Percentiles rank a stretch among this genome's conserved stretches.
Conservation (phyloP, 2,113 vertebrate genomes). For the Seriola dumerili region DNA sequence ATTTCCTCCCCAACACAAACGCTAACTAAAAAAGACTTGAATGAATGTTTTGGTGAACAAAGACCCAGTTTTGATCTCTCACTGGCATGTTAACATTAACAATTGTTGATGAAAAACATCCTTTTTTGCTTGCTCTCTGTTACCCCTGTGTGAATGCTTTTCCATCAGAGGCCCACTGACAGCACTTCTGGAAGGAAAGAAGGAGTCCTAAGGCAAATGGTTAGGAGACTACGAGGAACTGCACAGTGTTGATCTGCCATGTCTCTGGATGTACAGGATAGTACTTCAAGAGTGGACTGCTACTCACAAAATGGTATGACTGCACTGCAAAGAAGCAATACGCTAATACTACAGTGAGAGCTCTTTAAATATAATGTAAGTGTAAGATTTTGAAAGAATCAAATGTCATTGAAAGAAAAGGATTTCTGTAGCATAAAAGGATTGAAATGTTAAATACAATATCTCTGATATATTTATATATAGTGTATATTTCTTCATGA, state of each 20-base stretch:
- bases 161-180: conserved; percentile 49
- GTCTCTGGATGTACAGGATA: not conserved
- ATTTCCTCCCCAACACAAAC: conserved; percentile 5
- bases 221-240: conserved; percentile 28
- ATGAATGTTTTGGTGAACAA: conserved; percentile 45
- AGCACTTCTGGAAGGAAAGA: conserved; percentile 36
- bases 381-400: conserved; percentile 6
- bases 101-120: not conserved
- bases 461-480: not conserved
- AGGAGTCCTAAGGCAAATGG: conserved; percentile 44
- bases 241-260: conserved; percentile 18
- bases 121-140: conserved; percentile 30
- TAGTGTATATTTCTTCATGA: too few relatives aligned
- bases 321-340: not conserved
- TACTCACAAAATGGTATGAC: conserved; percentile 13
- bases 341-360: not conserved
- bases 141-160: conserved; percentile 27
- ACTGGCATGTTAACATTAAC: conserved; percentile 31
- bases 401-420: not conserved
- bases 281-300: not conserved
- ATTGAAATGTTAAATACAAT: not conserved
- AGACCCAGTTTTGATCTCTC: conserved; percentile 48
- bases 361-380: not conserved
- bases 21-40: conserved; percentile 40
- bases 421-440: too few relatives aligned